Percentiles rank a stretch among this genome's conserved stretches.
These are phyloP conservation scores for Rhinolophus ferrumequinum DNA, from an alignment of 2,113 vertebrate species.

Conservation along the genomic window DNA sequence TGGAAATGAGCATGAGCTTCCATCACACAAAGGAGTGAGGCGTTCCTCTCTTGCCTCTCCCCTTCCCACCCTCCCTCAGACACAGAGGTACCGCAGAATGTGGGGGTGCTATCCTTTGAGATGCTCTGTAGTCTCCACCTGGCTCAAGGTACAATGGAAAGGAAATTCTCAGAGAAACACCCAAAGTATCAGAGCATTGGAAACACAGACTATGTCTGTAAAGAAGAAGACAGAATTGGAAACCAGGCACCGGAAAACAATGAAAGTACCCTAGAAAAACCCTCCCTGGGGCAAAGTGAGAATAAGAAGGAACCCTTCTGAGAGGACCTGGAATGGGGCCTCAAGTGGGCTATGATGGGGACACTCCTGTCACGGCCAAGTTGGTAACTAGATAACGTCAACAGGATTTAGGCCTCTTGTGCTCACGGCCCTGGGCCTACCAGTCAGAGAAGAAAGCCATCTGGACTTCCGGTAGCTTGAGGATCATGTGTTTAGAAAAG, in stretches of 20 bases:
- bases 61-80: neutral
- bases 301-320: neutral
- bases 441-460: neutral
- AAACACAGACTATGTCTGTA: neutral
- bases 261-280: neutral
- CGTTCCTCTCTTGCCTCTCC: neutral
- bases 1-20: neutral
- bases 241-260: neutral
- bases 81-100: neutral
- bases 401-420: neutral
- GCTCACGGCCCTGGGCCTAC: neutral
- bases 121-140: neutral
- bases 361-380: too few relatives aligned
- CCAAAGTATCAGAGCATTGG: neutral
- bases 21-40: neutral
- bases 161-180: neutral
- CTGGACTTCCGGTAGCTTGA: neutral
- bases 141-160: neutral
- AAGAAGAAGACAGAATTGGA: neutral
- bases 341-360: neutral
- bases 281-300: neutral
- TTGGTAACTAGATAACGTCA: neutral
- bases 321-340: neutral
- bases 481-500: neutral
- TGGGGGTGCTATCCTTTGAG: accelerated